These are phyloP conservation scores for Drosophila equinoxialis DNA, from an alignment of 1,140 invertebrate genomes.

Conservation along the genomic window DNA sequence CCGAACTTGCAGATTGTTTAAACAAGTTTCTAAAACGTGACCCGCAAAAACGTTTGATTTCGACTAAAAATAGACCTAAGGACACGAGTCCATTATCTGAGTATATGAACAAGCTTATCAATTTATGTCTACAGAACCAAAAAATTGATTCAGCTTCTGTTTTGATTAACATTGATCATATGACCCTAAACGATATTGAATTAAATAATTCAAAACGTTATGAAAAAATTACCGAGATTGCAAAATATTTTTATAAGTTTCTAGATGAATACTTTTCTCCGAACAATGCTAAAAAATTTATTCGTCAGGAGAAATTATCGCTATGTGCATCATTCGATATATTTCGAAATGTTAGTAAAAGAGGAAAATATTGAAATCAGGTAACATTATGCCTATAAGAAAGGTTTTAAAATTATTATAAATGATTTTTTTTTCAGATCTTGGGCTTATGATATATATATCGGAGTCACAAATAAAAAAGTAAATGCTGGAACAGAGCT, in stretches of 20 bases:
- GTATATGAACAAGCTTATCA: constrained; percentile 32
- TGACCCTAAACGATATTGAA: background rate
- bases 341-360: constrained; percentile 18
- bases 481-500: constrained; percentile 33
- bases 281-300: background rate
- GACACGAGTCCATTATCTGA: constrained; percentile 27
- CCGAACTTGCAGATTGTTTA: constrained; percentile 28
- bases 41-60: background rate
- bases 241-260: constrained; percentile 33
- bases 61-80: background rate
- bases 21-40: constrained; percentile 4
- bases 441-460: constrained; percentile 1
- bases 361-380: constrained; percentile 38
- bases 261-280: constrained; percentile 40
- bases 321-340: constrained; percentile 29
- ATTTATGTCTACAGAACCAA: constrained; percentile 7
- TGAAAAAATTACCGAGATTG: constrained; percentile 10
- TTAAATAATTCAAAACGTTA: constrained; percentile 44
- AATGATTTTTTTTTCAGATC: constrained; percentile 12
- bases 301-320: constrained; percentile 32
- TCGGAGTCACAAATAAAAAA: constrained; percentile 23
- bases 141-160: constrained; percentile 19
- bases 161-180: background rate
- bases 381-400: constrained; percentile 1
- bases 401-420: too few relatives aligned